Conservation (phyloP, 2,797 vertebrate genomes). For the Peromyscus melanophrys region DNA sequence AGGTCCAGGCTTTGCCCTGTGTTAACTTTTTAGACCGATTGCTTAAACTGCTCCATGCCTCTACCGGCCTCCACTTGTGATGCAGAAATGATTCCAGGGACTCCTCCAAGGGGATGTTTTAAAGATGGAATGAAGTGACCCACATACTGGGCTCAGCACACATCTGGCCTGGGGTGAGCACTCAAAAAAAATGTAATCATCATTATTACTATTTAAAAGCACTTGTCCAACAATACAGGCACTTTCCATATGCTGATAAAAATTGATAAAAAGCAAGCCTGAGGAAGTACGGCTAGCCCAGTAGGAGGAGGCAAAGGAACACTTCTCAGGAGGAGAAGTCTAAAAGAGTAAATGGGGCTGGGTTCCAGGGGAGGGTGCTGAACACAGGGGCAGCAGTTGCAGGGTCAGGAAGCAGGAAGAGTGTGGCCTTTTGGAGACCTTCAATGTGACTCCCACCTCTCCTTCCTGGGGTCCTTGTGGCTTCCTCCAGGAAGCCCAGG, state of each 20-base stretch:
- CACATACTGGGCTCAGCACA: neutral
- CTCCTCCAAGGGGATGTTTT: neutral
- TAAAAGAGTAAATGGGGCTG: neutral
- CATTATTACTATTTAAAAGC: neutral
- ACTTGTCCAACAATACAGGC: neutral
- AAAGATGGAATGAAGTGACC: neutral
- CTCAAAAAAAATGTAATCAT: neutral
- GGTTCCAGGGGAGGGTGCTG: neutral
- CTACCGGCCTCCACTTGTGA: neutral
- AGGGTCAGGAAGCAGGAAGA: neutral
- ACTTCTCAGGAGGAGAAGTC: neutral
- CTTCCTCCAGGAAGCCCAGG: accelerated
- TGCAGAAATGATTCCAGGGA: neutral
- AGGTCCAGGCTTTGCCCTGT: neutral
- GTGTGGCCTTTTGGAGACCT: neutral
- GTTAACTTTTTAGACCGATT: neutral
- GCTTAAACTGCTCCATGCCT: neutral
- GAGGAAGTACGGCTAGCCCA: neutral
- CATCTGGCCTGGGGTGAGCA: neutral
- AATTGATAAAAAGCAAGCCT: neutral
- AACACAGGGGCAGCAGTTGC: neutral
- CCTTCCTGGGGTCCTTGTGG: neutral
- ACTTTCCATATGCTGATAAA: neutral
- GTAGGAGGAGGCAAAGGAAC: neutral
- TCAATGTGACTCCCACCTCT: neutral